Evolutionary conservation across 2,113 vertebrate species (phyloP), one percentile per base, ranked within the genome.

Genomic region (Gobiocypris rarus): DNA sequence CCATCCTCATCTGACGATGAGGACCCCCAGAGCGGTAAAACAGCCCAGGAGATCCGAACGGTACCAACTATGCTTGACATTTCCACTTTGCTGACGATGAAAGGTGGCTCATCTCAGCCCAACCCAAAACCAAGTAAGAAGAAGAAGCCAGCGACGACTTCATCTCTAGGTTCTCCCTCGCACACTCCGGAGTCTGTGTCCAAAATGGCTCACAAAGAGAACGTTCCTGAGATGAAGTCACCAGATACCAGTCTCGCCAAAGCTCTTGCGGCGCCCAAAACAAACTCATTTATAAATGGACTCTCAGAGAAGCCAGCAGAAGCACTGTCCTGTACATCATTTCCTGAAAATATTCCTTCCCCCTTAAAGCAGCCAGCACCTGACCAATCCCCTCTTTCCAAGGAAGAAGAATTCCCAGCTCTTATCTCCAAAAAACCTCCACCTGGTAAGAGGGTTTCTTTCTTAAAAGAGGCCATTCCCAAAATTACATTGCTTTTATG

Each of bases 371-470:
- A 92, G 54, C 67, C 92, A 10, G 90, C 28, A 43, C 87, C 90
- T 48, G 92, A 91, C 59, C 90, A 93, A 4, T 89, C 92, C 70
- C 88, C 91, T 11, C 89, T 91, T 31, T 86, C 93, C 86, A 95
- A 95, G 81, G 94, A 95, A 83, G 97, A 99, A 87, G 98, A 99
- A 17, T 99, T 99, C 82, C 98, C 98, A 59, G 97, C 95, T 0
- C 96, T 99, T 19, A 92, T 93, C 10, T 89, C 95, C 45, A 94
- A 96, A 90, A 97, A 95, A 90, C 98, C 96, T 8, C 98, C 98
- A 0, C 98, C 98, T 95, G 98, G 98, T 99, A 85, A 10, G 76
- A 22, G 3, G 5, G 7, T 45, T 15, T 24, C 14, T 58, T 75
- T 58, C 26, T 9, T 65, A 28, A 38, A 41, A 78, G n/a, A 54